Base-by-base conservation (phyloP, 2,113 vertebrate species). In the Peromyscus californicus region DNA sequence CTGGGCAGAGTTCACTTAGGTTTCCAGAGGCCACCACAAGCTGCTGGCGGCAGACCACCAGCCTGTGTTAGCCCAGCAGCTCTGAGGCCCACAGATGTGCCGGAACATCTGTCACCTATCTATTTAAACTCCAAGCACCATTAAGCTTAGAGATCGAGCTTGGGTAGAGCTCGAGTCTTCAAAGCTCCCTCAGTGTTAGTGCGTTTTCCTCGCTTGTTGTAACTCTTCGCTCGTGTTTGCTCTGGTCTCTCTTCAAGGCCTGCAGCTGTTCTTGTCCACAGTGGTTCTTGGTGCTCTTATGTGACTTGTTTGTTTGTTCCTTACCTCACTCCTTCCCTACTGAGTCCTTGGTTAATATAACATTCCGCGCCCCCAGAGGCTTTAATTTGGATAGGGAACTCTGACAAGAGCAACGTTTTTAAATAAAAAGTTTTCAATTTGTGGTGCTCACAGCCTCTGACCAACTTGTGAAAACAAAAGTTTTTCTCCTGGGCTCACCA, bases 61-160 rank as follows among this genome's bases (percentile, higher is more conserved):
- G 70, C 78, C 94, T 87, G 67, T 94, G 76, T 82, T 82, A 98
- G 95, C 96, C 97, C 42, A 96, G 97, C 75, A 98, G 96, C 67
- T 80, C 89, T 5, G 69, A 95, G 93, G 94, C 36, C 86, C 89
- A 84, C 54, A 13, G 91, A 54, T 63, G 9, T 74, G 61, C 82
- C 54, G 15, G 54, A 83, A 96, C 78, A 70, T 33, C 89, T 22
- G 12, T 88, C 84, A 51, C 63, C 42, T 51, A 36, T 36, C 63
- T 33, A 36, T 67, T 67, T 67, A 67, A 51, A 16, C 29, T 39
- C n/a, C 2, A 5, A 82, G 31, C 4, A 33, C 76, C 75, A 90
- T 51, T 95, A 91, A 84, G 33, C 45, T 61, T 59, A 69, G 92
- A 95, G 85, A 93, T 45, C 33, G 42, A 22, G 51, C 92, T 70